Base-by-base conservation (phyloP, 2,113 vertebrate genomes). In the Pedetes capensis region DNA sequence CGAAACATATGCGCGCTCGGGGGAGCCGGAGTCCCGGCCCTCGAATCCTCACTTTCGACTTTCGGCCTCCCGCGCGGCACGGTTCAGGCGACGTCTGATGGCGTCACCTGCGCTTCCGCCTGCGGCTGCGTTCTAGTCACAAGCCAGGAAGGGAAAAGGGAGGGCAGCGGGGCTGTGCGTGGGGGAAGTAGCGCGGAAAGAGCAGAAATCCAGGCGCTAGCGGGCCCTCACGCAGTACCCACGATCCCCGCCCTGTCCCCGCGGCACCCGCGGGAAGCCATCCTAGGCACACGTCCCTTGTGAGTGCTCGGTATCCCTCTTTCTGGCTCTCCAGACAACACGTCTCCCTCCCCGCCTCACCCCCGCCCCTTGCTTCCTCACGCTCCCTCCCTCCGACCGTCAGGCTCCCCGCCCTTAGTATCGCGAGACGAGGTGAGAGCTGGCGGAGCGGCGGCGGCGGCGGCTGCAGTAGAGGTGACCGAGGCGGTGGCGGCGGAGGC, bases 401-500 rank as follows among this genome's bases (percentile, higher is more conserved):
- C 87, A 32, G 94, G 91, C 95, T 96, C 96, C 97, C 96, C 91
- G 6, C 95, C 59, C 89, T 89, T 96, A 95, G 79, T 98, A 97
- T 98, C 98, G 98, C 98, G 98, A 98, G 98, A 98, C 68, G 97
- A 97, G 87, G 95, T 94, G 96, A 97, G 95, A 97, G 96, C 97
- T 97, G 97, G 95, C 88, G 95, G 97, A 97, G 95, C 97, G 81
- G 96, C 96, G 96, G 94, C 96, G 92, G 95, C 94, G 94, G 95
- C 97, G 96, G 97, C 96, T 89, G 95, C 96, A 95, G 97, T 94
- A 93, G 98, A 98, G 98, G 98, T 98, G 98, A 98, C 97, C 98
- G 98, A 97, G 97, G 95, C 96, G 94, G 98, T 95, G 95, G 97
- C 97, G 96, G 95, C 93, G 85, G 90, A 59, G 95, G 92, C 90